Base-by-base conservation (phyloP, 2,113 vertebrate species). In the Columba livia region DNA sequence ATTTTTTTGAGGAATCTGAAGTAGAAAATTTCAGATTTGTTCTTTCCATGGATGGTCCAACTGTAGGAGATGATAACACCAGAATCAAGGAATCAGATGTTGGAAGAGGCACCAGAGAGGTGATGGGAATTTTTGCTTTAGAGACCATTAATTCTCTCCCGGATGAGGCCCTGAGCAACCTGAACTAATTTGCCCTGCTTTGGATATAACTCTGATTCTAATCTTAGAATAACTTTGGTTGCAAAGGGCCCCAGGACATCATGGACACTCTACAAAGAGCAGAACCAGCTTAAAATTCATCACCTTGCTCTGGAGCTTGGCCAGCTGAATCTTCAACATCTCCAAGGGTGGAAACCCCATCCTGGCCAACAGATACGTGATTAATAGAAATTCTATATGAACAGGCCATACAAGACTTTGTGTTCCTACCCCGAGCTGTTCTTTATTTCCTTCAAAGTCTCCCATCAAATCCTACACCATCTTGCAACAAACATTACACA, bases 401-500 rank as follows among this genome's bases (percentile, higher is more conserved):
- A 48, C 1, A 4, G 44, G 15, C 25, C 2, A 0, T n/a, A 5
- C 5, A 38, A 79, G 26, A 26, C 11, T 14, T 5, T 8, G 15
- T 11, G 7, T 25, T 78, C 19, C 20, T 16, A 6, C 44, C 28
- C 56, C 3, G 11, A 65, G 50, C 28, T 40, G 7, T 23, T 42
- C 65, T 50, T 65, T 34, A 16, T 44, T 44, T 50, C 71, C 31
- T n/a, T 56, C 53, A 26, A 67, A 71, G 34, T 0, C 60, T 50
- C 58, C 71, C 11, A 4, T 32, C 26, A 16, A 40, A 77, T 18
- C 12, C 38, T 2, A 5, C 21, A 26, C 20, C 40, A 80, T 93
- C 85, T 75, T 25, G 13, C 40, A 92, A 71, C 44, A 48, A 74
- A 38, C 70, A 2, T 77, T 93, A 32, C 87, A 42, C 20, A 95